These are phyloP conservation scores for Drosophila quinaria DNA, from an alignment of 2,888 invertebrate species.

Conservation along the genomic window DNA sequence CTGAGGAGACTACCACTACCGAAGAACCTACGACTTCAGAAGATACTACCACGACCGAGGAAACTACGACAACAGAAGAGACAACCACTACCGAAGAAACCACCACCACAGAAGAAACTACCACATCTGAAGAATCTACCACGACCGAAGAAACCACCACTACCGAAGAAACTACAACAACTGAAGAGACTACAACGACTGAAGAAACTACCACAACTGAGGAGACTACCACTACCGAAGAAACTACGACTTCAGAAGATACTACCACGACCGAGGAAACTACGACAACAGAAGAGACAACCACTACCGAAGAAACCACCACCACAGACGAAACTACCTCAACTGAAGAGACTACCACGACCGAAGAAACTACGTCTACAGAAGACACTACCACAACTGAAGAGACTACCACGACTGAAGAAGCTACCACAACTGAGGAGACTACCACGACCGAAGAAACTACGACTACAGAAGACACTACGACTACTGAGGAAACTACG, in stretches of 20 bases:
- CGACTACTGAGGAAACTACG: neutral
- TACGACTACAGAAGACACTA: neutral
- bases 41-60: neutral
- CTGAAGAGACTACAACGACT: neutral
- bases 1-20: neutral
- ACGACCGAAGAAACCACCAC: neutral
- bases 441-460: neutral
- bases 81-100: neutral
- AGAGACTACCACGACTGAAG: neutral
- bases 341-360: neutral
- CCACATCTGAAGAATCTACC: neutral
- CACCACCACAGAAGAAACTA: neutral
- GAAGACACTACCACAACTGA: neutral
- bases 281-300: neutral
- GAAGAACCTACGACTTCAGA: neutral
- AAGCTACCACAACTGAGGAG: neutral
- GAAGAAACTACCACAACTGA: neutral
- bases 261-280: neutral
- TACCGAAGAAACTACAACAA: neutral
- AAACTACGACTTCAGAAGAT: neutral
- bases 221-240: neutral
- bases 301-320: neutral
- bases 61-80: neutral
- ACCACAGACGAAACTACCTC: no score
- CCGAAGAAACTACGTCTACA: neutral